Evolutionary conservation across 1,140 invertebrate species (phyloP).

Genomic region (Oryctes rhinoceros): DNA sequence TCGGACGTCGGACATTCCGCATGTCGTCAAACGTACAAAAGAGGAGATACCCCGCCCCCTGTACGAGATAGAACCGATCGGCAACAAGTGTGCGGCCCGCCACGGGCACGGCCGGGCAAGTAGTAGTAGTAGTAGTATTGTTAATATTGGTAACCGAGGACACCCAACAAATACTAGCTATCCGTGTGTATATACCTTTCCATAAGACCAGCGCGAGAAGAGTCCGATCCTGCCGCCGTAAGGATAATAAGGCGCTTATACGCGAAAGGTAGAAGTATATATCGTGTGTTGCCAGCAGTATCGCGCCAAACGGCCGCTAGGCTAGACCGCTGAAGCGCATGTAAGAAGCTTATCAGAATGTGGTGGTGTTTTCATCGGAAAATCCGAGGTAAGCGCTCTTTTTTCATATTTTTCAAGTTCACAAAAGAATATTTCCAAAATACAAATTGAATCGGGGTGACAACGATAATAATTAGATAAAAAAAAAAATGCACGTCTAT

Average conservation of each 20-base stretch:
- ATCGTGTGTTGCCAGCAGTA: neutral
- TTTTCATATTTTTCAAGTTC: no score
- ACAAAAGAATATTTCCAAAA: no score
- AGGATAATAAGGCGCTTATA: constrained; percentile 11
- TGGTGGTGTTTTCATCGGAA: neutral
- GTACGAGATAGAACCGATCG: neutral
- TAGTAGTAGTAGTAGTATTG: neutral
- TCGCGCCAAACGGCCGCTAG: constrained; percentile 12
- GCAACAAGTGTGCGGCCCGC: constrained; percentile 19
- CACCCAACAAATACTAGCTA: neutral
- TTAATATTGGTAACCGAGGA: neutral
- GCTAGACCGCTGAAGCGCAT: neutral
- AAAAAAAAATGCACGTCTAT: no score
- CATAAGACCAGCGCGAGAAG: neutral
- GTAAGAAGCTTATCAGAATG: neutral
- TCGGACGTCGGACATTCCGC: neutral
- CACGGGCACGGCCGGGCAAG: neutral
- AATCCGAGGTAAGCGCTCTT: neutral
- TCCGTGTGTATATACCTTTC: neutral
- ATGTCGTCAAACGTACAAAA: constrained; percentile 18
- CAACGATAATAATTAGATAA: no score
- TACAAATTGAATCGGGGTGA: no score
- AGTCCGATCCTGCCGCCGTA: neutral
- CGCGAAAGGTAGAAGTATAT: neutral
- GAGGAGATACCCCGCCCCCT: neutral